Conservation (phyloP, 2,797 vertebrate species). For the Ibycter americanus region DNA sequence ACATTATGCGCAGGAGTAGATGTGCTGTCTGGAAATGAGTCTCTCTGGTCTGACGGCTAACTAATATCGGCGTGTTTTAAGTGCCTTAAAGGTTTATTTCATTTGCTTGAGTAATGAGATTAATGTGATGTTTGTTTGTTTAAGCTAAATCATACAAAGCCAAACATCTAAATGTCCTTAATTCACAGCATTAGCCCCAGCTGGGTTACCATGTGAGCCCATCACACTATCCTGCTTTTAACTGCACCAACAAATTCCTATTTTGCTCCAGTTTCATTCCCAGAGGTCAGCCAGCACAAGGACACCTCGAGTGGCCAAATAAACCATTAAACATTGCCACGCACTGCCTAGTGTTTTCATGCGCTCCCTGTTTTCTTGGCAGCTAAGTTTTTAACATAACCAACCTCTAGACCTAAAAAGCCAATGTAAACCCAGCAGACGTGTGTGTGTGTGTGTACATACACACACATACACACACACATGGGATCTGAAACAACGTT, state of each 20-base stretch:
- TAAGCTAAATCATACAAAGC: slow-evolving; percentile 41
- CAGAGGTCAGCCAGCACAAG: neutral
- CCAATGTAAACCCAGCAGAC: neutral
- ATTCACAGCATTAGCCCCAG: neutral
- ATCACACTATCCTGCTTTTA: neutral
- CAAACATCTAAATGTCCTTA: slow-evolving; percentile 22
- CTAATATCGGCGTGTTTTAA: neutral
- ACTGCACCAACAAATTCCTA: neutral
- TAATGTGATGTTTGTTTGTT: slow-evolving; percentile 42
- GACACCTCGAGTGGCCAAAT: neutral
- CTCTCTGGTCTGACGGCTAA: neutral
- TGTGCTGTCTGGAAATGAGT: neutral
- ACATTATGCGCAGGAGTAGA: rapidly evolving
- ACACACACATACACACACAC: rapidly evolving
- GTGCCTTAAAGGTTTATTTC: slow-evolving; percentile 66
- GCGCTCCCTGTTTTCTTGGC: neutral
- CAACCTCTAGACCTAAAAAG: neutral
- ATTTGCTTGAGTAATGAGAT: slow-evolving; percentile 52
- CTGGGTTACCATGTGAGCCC: neutral
- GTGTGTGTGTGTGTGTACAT: rapidly evolving
- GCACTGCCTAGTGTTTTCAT: rapidly evolving
- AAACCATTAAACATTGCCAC: neutral
- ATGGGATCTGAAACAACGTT: neutral
- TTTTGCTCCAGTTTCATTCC: neutral
- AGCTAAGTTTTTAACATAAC: neutral